Evolutionary conservation across 2,888 invertebrate species (phyloP).

Genomic region (Sturmia bella): DNA sequence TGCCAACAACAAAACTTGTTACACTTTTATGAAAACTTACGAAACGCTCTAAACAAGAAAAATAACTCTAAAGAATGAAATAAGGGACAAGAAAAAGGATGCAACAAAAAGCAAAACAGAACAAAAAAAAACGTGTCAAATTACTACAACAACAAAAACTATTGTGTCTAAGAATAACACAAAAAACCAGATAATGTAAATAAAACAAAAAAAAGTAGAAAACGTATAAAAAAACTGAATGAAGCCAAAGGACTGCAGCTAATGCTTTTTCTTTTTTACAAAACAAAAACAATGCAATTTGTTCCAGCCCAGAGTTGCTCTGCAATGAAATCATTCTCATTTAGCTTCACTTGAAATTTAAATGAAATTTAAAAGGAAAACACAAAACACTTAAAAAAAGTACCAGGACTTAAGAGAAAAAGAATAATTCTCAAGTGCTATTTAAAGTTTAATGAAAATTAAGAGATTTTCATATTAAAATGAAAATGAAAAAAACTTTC

Average conservation of each 20-base stretch:
- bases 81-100: slow-evolving; percentile 15
- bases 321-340: slow-evolving; percentile 33
- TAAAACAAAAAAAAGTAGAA: background rate
- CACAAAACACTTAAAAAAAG: slow-evolving; percentile 33
- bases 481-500: slow-evolving; percentile 16
- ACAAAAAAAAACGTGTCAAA: slow-evolving; percentile 43
- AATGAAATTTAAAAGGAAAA: slow-evolving; percentile 37
- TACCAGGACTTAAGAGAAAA: slow-evolving; percentile 23
- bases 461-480: slow-evolving; percentile 53
- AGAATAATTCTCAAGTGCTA: slow-evolving; percentile 48
- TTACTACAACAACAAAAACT: slow-evolving; percentile 27
- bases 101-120: too few species aligned
- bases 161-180: slow-evolving; percentile 13
- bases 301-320: slow-evolving; percentile 1
- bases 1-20: slow-evolving; percentile 2
- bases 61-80: slow-evolving; percentile 6
- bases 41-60: background rate
- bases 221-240: background rate
- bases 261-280: slow-evolving; percentile 31
- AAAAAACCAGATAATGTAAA: slow-evolving; percentile 3
- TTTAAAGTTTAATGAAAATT: slow-evolving; percentile 68
- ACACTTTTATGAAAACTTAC: slow-evolving; percentile 11
- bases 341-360: slow-evolving; percentile 41
- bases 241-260: slow-evolving; percentile 47
- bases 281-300: slow-evolving; percentile 19